A percentile compares a stretch with the other conserved stretches of the same genome.
Conservation (phyloP, 2,888 invertebrate species). For the Liodrosophila aerea region DNA sequence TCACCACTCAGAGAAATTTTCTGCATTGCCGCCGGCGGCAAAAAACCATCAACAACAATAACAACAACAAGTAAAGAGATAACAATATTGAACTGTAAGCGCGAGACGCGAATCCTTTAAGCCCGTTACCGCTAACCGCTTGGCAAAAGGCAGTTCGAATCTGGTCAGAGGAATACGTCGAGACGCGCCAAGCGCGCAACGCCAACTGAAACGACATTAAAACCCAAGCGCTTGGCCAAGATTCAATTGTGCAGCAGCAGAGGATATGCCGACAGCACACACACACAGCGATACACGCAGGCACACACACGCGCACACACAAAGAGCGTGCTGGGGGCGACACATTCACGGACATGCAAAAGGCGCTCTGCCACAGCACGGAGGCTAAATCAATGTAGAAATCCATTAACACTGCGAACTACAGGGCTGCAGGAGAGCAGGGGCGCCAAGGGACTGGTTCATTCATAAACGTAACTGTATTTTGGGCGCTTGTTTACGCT, state of each 20-base stretch:
- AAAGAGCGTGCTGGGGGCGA: constrained; percentile 15
- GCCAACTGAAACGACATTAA: constrained; percentile 75
- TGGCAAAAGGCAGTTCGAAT: constrained; percentile 20
- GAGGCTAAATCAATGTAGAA: constrained; percentile 49
- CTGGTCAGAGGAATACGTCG: constrained; percentile 56
- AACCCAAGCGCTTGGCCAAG: constrained; percentile 56
- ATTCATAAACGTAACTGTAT: constrained; percentile 61
- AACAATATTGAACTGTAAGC: constrained; percentile 29
- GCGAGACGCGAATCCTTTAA: constrained; percentile 25
- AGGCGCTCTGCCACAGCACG: constrained; percentile 55
- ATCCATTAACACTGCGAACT: constrained; percentile 62
- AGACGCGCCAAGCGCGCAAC: constrained; percentile 80
- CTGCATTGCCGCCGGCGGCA: constrained; percentile 36
- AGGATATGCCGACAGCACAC: constrained; percentile 59
- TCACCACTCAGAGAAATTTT: constrained; percentile 28
- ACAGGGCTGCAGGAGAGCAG: not conserved
- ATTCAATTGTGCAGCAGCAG: constrained; percentile 63
- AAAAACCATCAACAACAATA: constrained; percentile 25
- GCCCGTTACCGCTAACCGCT: constrained; percentile 31
- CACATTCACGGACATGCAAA: constrained; percentile 60
- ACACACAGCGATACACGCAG: constrained; percentile 12
- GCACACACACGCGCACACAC: constrained; percentile 7
- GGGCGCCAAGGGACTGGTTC: constrained; percentile 25
- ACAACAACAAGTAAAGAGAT: constrained; percentile 30
- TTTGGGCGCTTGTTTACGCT: constrained; percentile 56